A percentile compares a stretch with the other conserved stretches of the same genome.
Evolutionary conservation across 2,888 invertebrate species (phyloP).

Genomic region (Chrysolina haemoptera): DNA sequence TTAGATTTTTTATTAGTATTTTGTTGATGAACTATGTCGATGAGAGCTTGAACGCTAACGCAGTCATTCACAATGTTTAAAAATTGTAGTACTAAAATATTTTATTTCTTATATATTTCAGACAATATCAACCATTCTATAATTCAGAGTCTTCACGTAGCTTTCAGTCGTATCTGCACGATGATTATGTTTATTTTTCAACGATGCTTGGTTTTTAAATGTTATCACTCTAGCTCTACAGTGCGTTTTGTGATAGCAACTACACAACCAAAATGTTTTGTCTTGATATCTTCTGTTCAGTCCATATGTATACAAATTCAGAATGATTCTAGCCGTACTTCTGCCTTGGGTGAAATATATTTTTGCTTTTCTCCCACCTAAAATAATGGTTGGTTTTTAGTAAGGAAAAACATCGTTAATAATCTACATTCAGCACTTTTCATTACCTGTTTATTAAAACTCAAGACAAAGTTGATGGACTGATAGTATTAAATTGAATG

Average conservation of each 20-base stretch:
- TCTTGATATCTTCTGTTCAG: conserved; percentile 43
- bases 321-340: conserved; percentile 57
- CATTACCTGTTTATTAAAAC: too few relatives aligned
- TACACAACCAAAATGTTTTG: conserved; percentile 56
- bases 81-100: neutral
- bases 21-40: too few relatives aligned
- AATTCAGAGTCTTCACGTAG: neutral
- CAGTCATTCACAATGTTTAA: too few relatives aligned
- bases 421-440: too few relatives aligned
- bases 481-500: too few relatives aligned
- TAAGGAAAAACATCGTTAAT: neutral
- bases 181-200: conserved; percentile 51
- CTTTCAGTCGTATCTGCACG: neutral
- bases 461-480: too few relatives aligned
- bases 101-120: neutral
- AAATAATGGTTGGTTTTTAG: neutral
- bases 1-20: too few relatives aligned
- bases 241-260: conserved; percentile 53
- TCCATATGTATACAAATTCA: conserved; percentile 54
- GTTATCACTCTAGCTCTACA: conserved; percentile 54
- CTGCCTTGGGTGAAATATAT: conserved; percentile 47
- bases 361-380: conserved; percentile 34
- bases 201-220: conserved; percentile 42
- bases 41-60: too few relatives aligned
- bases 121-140: conserved; percentile 19